These are phyloP conservation scores for Phenganax subtilis DNA, from an alignment of 92 coral and sea anemone species.

Conservation along the genomic window DNA sequence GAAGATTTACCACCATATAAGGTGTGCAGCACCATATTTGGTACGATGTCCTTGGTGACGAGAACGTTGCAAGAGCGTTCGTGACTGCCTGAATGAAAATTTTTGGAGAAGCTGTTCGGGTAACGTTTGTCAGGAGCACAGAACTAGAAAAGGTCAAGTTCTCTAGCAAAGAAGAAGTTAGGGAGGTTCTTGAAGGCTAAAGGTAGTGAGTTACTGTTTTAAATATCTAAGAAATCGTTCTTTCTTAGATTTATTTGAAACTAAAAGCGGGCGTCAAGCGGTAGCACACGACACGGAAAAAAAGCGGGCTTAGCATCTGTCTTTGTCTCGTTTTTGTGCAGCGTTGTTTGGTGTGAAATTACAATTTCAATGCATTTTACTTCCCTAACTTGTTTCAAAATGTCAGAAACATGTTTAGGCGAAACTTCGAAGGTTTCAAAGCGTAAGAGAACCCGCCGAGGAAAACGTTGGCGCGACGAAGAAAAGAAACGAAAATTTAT, in stretches of 20 bases:
- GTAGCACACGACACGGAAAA: neutral
- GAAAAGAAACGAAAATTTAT: constrained; percentile 14
- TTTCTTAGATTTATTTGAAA: constrained; percentile 28
- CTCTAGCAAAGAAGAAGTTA: neutral
- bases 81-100: constrained; percentile 2
- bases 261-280: constrained; percentile 14
- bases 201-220: constrained; percentile 23
- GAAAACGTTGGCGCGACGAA: constrained; percentile 22
- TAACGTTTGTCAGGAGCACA: neutral
- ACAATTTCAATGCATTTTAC: constrained; percentile 39
- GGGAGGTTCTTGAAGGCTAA: neutral
- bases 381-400: constrained; percentile 37
- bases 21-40: constrained; percentile 26
- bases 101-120: neutral
- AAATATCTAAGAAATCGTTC: constrained; percentile 17
- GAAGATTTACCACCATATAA: constrained; percentile 10
- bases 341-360: neutral
- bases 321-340: constrained; percentile 1
- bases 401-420: constrained; percentile 31
- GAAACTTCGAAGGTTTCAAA: constrained; percentile 20
- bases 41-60: constrained; percentile 29
- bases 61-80: constrained; percentile 38
- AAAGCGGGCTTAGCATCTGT: neutral
- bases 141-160: neutral
- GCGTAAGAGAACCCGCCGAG: constrained; percentile 35